phyloP scores from a whole-genome alignment of 1,140 invertebrate genomes.

The Lepeophtheirus salmonis region DNA sequence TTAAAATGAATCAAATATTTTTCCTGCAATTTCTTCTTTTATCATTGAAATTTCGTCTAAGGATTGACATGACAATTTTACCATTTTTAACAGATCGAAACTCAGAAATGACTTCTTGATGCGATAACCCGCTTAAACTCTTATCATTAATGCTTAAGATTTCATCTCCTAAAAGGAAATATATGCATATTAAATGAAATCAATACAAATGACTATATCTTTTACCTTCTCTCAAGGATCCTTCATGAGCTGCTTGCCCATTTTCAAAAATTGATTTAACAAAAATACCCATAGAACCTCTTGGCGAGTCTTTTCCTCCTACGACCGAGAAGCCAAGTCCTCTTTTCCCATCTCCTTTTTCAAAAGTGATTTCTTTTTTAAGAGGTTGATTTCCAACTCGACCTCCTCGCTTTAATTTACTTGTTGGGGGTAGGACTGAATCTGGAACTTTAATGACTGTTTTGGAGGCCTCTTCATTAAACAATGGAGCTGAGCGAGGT shows the following conservation, averaged over 20 bases:
- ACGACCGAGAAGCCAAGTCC: conserved; percentile 37
- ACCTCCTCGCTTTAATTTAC: background rate
- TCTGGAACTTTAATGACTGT: background rate
- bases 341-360: conserved; percentile 31
- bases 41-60: conserved; percentile 33
- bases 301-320: conserved; percentile 34
- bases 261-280: conserved; percentile 39
- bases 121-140: conserved; percentile 58
- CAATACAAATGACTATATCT: background rate
- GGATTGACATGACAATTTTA: conserved; percentile 51
- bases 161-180: conserved; percentile 22
- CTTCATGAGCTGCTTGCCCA: conserved; percentile 34
- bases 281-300: conserved; percentile 34
- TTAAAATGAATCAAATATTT: conserved; percentile 7
- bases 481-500: background rate
- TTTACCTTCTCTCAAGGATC: conserved; percentile 33
- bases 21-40: background rate
- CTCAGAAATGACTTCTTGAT: conserved; percentile 57
- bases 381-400: conserved; percentile 22
- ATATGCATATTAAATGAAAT: background rate
- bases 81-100: conserved; percentile 64
- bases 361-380: conserved; percentile 34
- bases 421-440: background rate
- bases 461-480: background rate
- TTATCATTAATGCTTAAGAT: conserved; percentile 46